phyloP scores from a whole-genome alignment of 2,888 invertebrate species.

The Embidobia sp. region DNA sequence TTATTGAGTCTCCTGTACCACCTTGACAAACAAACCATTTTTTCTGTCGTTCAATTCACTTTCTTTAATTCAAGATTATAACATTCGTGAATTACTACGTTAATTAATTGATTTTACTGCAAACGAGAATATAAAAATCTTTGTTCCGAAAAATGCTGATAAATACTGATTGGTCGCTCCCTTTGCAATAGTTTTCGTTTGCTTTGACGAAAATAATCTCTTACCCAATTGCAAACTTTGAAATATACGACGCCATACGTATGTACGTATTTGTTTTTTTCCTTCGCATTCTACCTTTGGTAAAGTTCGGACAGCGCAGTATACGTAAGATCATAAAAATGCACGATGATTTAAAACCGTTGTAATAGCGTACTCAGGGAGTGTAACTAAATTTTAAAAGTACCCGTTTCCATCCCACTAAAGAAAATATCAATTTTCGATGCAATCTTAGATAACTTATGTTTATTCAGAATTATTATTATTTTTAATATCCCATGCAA shows the following conservation, averaged over 20 bases:
- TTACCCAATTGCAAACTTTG: constrained; percentile 54
- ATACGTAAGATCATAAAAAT: constrained; percentile 66
- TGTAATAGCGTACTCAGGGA: constrained; percentile 61
- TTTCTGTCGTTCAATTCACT: constrained; percentile 4
- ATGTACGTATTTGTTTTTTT: constrained; percentile 27
- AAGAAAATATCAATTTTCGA: constrained; percentile 55
- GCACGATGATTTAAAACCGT: constrained; percentile 64
- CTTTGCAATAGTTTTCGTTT: constrained; percentile 24
- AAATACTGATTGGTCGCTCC: too few relatives aligned
- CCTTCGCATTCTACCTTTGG: constrained; percentile 48
- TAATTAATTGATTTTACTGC: too few relatives aligned
- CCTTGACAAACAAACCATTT: constrained; percentile 20
- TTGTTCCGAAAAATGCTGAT: too few relatives aligned
- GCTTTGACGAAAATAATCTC: constrained; percentile 48
- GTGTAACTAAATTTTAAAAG: constrained; percentile 55
- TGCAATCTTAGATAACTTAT: too few relatives aligned
- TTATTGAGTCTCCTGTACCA: constrained; percentile 44
- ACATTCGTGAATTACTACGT: too few relatives aligned
- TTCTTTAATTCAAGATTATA: background rate
- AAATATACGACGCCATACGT: constrained; percentile 50
- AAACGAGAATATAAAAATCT: too few relatives aligned
- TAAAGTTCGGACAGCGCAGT: constrained; percentile 60
- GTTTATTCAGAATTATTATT: too few relatives aligned
- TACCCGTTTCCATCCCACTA: constrained; percentile 42
- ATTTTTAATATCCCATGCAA: too few relatives aligned